A percentile compares a stretch with the other conserved stretches of the same genome.
Conservation (phyloP, 2,888 invertebrate genomes). For the Micropterix aruncella region DNA sequence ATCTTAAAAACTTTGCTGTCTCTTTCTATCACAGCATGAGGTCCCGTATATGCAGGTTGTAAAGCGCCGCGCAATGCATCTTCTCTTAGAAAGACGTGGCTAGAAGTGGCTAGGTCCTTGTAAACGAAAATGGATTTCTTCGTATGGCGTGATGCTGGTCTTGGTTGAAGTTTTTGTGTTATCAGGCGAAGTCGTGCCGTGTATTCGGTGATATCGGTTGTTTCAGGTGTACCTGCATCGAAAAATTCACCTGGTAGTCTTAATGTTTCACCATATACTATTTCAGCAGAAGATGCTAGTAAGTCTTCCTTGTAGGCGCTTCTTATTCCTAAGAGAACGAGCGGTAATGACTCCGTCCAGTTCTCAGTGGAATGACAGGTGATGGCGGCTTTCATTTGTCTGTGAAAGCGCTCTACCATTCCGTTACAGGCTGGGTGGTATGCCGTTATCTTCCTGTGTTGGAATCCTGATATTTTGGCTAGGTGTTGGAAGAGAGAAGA, state of each 20-base stretch:
- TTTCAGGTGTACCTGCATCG: too few species aligned
- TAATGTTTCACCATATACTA: conserved; percentile 14
- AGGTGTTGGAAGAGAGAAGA: conserved; percentile 16
- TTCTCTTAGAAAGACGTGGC: conserved; percentile 2
- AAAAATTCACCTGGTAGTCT: conserved; percentile 13
- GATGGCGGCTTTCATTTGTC: conserved; percentile 20
- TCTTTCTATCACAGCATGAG: conserved; percentile 12
- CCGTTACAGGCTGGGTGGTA: conserved; percentile 22
- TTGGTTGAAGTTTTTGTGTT: not conserved
- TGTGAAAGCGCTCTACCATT: conserved; percentile 22
- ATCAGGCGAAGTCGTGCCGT: not conserved
- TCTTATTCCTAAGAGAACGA: conserved; percentile 11
- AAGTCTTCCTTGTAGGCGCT: conserved; percentile 12
- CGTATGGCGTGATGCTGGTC: not conserved
- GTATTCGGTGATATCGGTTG: too few species aligned
- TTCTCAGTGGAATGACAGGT: conserved; percentile 7
- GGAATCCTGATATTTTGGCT: conserved; percentile 13
- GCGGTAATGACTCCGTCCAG: conserved; percentile 10
- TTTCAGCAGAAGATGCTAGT: conserved; percentile 10
- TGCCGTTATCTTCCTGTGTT: conserved; percentile 15
- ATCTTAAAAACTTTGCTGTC: too few species aligned
- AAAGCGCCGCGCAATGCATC: conserved; percentile 10
- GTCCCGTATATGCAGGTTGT: conserved; percentile 15
- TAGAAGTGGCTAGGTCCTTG: not conserved
- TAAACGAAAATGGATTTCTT: not conserved